Evolutionary conservation across 2,888 invertebrate genomes (phyloP).

Genomic region (Calliopum simillimum): DNA sequence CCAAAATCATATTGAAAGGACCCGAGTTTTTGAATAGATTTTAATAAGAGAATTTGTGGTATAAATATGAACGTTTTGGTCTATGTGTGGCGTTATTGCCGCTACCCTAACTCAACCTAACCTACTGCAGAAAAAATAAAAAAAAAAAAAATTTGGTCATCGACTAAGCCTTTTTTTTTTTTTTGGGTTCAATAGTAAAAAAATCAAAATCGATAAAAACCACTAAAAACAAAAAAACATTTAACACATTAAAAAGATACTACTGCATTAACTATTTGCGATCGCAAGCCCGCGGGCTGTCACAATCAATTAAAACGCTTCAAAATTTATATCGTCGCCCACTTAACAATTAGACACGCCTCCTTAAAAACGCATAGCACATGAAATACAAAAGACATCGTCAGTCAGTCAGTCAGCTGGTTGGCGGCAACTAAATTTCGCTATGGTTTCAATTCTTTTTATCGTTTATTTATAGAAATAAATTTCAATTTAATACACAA

Average conservation of each 20-base stretch:
- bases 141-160: no score
- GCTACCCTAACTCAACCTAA: no score
- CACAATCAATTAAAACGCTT: slow-evolving; percentile 46
- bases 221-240: slow-evolving; percentile 38
- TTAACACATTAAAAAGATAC: slow-evolving; percentile 1
- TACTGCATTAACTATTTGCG: neutral
- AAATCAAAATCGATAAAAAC: slow-evolving; percentile 7
- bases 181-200: slow-evolving; percentile 36
- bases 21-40: no score
- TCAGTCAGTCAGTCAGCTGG: slow-evolving; percentile 9
- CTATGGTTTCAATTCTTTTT: slow-evolving; percentile 3
- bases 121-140: no score
- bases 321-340: slow-evolving; percentile 55
- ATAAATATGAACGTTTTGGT: no score
- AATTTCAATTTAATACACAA: slow-evolving; percentile 51
- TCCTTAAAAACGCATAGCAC: slow-evolving; percentile 39
- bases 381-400: neutral
- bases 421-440: slow-evolving; percentile 11
- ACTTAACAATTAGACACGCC: slow-evolving; percentile 58
- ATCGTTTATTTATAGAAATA: slow-evolving; percentile 57
- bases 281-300: slow-evolving; percentile 22
- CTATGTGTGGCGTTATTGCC: no score
- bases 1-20: no score
- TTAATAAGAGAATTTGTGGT: no score
- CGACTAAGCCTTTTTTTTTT: no score